Conservation (phyloP, 1,140 invertebrate species). For the Drosophila lacertosa region DNA sequence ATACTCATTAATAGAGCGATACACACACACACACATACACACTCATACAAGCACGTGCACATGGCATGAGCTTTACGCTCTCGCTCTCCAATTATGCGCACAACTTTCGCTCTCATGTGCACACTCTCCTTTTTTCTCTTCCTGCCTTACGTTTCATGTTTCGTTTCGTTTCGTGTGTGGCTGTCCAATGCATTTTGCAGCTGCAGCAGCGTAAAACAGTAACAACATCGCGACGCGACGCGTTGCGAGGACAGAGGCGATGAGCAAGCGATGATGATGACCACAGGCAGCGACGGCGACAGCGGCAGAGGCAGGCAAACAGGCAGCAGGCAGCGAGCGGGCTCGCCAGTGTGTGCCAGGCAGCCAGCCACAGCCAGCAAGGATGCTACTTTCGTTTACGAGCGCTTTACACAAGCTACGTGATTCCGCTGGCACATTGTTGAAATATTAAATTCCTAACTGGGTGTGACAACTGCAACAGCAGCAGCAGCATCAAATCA, state of each 20-base stretch:
- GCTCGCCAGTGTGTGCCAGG: conserved; percentile 48
- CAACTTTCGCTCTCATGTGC: conserved; percentile 41
- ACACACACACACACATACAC: conserved; percentile 1
- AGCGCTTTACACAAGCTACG: conserved; percentile 52
- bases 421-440: conserved; percentile 57
- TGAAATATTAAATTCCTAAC: conserved; percentile 70
- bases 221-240: conserved; percentile 10
- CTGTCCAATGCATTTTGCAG: conserved; percentile 35
- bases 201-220: conserved; percentile 25
- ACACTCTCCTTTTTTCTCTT: neutral
- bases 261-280: conserved; percentile 10
- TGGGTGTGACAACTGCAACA: conserved; percentile 62
- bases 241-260: conserved; percentile 7
- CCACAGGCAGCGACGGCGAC: conserved; percentile 16
- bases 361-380: conserved; percentile 59
- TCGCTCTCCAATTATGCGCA: conserved; percentile 27
- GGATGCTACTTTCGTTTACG: conserved; percentile 57
- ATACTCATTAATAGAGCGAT: conserved; percentile 36
- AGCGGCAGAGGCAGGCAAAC: conserved; percentile 25
- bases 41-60: neutral
- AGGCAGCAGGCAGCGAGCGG: conserved; percentile 10
- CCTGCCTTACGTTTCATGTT: too few relatives aligned
- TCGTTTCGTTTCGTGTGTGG: too few relatives aligned
- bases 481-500: conserved; percentile 8
- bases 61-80: conserved; percentile 24